Percentiles rank a stretch among this genome's conserved stretches.
phyloP scores from a whole-genome alignment of 2,113 vertebrate genomes.

The Hippoglossus stenolepis region DNA sequence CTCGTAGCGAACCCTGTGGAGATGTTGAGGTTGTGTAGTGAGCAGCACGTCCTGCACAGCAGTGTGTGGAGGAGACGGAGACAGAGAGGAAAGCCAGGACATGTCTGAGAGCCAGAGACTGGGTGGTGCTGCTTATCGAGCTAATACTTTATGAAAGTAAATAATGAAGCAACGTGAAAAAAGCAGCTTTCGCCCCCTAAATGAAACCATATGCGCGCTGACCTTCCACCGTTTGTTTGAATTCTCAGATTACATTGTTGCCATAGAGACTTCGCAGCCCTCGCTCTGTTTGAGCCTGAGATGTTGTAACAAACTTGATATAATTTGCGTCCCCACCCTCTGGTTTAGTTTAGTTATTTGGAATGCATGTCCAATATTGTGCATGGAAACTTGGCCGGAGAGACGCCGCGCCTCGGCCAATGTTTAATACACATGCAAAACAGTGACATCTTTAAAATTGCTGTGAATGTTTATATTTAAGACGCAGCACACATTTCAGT shows the following conservation, averaged over 20 bases:
- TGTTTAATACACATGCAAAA: conserved; percentile 60
- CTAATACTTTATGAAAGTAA: conserved; percentile 85
- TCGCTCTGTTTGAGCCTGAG: conserved; percentile 76
- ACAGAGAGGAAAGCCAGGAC: conserved; percentile 41
- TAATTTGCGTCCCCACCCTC: conserved; percentile 83
- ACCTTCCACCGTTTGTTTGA: conserved; percentile 84
- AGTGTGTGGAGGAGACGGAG: conserved; percentile 23
- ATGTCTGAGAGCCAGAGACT: conserved; percentile 60
- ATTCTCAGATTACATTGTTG: conserved; percentile 84
- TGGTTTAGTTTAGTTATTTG: conserved; percentile 79
- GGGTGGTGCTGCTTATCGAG: conserved; percentile 82
- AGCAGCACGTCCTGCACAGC: conserved; percentile 42
- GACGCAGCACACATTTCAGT: conserved; percentile 36
- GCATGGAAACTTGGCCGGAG: conserved; percentile 78
- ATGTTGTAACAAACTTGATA: conserved; percentile 86
- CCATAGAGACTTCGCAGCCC: conserved; percentile 76
- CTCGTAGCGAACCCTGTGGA: conserved; percentile 35
- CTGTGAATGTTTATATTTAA: conserved; percentile 38
- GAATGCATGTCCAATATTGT: conserved; percentile 77
- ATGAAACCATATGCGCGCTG: conserved; percentile 82
- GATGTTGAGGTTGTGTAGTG: conserved; percentile 34
- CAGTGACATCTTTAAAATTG: conserved; percentile 75
- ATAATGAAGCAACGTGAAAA: conserved; percentile 79
- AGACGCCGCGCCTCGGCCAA: conserved; percentile 50
- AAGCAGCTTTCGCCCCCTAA: conserved; percentile 75